phyloP scores from a whole-genome alignment of 2,113 vertebrate genomes.

The Parus major region DNA sequence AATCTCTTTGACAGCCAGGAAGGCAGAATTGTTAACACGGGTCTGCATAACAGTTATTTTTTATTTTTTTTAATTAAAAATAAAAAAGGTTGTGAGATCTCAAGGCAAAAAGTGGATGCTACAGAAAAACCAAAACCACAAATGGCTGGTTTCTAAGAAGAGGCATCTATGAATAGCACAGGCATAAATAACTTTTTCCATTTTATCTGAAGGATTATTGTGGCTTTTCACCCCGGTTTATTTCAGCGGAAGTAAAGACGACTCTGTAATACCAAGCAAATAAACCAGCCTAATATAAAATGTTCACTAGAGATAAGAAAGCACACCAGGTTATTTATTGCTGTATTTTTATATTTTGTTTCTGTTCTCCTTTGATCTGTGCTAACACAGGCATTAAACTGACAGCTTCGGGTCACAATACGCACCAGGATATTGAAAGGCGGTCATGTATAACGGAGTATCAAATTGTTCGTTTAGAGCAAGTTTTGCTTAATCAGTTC shows the following conservation, averaged over 20 bases:
- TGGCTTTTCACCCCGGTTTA: slow-evolving; percentile 32
- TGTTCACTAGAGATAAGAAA: slow-evolving; percentile 12
- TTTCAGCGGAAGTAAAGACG: slow-evolving; percentile 15
- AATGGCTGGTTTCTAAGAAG: slow-evolving; percentile 51
- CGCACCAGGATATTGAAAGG: neutral
- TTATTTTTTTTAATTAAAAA: neutral
- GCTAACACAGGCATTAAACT: slow-evolving; percentile 4
- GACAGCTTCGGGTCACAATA: neutral
- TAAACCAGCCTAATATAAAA: slow-evolving; percentile 16
- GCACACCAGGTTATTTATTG: slow-evolving; percentile 16
- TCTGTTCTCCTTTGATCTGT: slow-evolving; percentile 29
- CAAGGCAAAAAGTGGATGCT: neutral
- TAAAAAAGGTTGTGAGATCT: neutral
- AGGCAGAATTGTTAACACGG: slow-evolving; percentile 18
- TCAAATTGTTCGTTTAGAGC: neutral
- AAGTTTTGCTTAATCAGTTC: neutral
- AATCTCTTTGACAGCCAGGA: slow-evolving; percentile 34
- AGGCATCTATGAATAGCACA: slow-evolving; percentile 44
- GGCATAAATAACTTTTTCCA: slow-evolving; percentile 51
- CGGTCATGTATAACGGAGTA: neutral
- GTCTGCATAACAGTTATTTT: neutral
- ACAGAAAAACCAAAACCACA: neutral
- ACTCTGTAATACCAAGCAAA: slow-evolving; percentile 10
- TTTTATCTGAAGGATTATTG: slow-evolving; percentile 31
- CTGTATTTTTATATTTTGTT: slow-evolving; percentile 25